These are phyloP conservation scores for Epiperipatus broadwayi DNA, from an alignment of 2,888 invertebrate genomes.

Conservation along the genomic window DNA sequence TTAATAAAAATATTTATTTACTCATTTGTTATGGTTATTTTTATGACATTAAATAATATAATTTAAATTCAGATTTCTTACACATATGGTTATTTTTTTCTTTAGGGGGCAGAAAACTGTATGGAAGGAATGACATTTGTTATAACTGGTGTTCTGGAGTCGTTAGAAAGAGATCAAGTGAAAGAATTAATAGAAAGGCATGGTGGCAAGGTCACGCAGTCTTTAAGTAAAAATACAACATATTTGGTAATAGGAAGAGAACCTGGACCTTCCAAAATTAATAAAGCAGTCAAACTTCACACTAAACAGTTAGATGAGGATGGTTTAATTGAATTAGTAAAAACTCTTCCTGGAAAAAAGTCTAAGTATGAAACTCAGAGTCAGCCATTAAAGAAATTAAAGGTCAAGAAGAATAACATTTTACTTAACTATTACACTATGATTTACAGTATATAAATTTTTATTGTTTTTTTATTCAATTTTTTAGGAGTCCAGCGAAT, in stretches of 20 bases:
- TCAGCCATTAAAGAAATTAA: conserved; percentile 5
- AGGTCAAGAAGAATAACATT: conserved; percentile 5
- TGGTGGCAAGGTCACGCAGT: conserved; percentile 54
- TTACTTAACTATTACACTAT: no score
- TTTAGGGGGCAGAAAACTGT: conserved; percentile 29
- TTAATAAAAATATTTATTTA: no score
- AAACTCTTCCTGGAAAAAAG: conserved; percentile 28
- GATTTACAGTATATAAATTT: no score
- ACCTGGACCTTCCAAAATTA: conserved; percentile 60
- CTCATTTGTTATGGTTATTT: no score
- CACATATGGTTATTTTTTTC: no score
- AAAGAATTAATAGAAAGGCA: conserved; percentile 49
- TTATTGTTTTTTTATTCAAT: no score
- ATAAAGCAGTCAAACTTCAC: conserved; percentile 40
- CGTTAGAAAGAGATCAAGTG: conserved; percentile 61
- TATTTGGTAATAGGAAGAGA: conserved; percentile 69
- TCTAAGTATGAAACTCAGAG: conserved; percentile 20
- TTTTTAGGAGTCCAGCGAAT: no score
- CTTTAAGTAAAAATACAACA: conserved; percentile 56
- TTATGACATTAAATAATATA: no score
- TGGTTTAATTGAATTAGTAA: conserved; percentile 55
- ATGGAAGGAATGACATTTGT: conserved; percentile 31
- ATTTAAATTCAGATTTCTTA: no score
- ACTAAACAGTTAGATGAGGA: conserved; percentile 61
- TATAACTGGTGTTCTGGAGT: conserved; percentile 68